These are phyloP conservation scores for Metridium senile DNA, from an alignment of 92 coral and sea anemone species.

Conservation along the genomic window DNA sequence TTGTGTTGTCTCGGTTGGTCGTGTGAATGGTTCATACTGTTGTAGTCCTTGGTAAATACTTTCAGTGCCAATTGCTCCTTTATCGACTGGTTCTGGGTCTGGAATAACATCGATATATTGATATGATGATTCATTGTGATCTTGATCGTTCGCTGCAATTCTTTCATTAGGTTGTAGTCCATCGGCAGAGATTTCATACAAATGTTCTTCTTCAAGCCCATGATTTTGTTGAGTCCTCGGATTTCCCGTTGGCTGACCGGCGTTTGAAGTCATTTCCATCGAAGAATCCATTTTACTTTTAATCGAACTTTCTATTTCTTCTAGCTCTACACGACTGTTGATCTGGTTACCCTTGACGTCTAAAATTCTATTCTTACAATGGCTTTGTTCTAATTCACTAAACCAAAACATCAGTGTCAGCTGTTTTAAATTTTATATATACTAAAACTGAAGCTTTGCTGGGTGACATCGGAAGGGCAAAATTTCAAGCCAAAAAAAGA, in stretches of 20 bases:
- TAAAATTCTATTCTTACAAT: too few relatives aligned
- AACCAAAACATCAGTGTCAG: too few relatives aligned
- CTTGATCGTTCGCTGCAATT: background rate
- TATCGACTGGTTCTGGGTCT: background rate
- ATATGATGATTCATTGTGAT: background rate
- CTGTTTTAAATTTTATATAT: too few relatives aligned
- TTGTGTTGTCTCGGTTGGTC: background rate
- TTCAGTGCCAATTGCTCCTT: background rate
- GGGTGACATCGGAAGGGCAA: too few relatives aligned
- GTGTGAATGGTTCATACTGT: background rate
- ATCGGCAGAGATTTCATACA: background rate
- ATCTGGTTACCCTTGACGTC: too few relatives aligned
- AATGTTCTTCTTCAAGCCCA: background rate
- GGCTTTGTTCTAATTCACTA: too few relatives aligned
- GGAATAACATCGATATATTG: background rate
- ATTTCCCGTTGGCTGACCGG: background rate
- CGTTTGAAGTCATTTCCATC: background rate
- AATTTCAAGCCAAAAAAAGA: too few relatives aligned
- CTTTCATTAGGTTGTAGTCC: background rate
- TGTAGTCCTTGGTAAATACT: background rate
- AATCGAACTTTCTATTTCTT: background rate
- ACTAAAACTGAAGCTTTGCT: too few relatives aligned
- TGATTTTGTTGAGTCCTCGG: background rate
- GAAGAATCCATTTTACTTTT: background rate
- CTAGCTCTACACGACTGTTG: too few relatives aligned